Conservation (phyloP, 2,888 invertebrate species). For the Coleophora flavipennella region DNA sequence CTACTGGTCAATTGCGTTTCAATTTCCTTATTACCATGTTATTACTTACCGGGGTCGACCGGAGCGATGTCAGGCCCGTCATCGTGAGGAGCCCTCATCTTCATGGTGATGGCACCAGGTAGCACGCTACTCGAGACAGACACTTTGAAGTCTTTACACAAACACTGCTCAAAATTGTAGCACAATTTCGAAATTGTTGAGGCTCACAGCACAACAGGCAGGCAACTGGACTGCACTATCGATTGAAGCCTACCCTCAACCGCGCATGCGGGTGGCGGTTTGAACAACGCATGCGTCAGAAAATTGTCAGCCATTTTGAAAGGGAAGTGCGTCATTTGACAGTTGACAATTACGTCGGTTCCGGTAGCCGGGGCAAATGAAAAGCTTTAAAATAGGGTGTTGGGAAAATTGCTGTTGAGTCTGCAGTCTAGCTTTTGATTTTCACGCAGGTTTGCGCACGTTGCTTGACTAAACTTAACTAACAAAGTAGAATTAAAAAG, state of each 20-base stretch:
- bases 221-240: slow-evolving; percentile 61
- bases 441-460: no score
- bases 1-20: no score
- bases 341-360: slow-evolving; percentile 34
- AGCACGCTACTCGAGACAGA: slow-evolving; percentile 60
- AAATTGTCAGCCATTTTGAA: slow-evolving; percentile 23
- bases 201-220: slow-evolving; percentile 58
- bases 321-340: slow-evolving; percentile 61
- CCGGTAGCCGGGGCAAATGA: slow-evolving; percentile 12
- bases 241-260: slow-evolving; percentile 33
- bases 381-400: background rate
- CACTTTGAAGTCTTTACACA: slow-evolving; percentile 51
- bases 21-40: no score
- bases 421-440: no score
- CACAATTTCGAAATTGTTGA: slow-evolving; percentile 29
- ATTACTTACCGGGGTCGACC: slow-evolving; percentile 61
- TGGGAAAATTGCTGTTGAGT: no score
- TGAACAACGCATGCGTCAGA: slow-evolving; percentile 21
- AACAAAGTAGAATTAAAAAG: no score
- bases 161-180: slow-evolving; percentile 28
- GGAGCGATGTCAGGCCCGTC: slow-evolving; percentile 75
- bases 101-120: slow-evolving; percentile 58
- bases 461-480: no score
- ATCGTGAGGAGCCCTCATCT: slow-evolving; percentile 67
- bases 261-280: slow-evolving; percentile 37